Conservation (phyloP, 2,113 vertebrate species). For the Scomber japonicus region DNA sequence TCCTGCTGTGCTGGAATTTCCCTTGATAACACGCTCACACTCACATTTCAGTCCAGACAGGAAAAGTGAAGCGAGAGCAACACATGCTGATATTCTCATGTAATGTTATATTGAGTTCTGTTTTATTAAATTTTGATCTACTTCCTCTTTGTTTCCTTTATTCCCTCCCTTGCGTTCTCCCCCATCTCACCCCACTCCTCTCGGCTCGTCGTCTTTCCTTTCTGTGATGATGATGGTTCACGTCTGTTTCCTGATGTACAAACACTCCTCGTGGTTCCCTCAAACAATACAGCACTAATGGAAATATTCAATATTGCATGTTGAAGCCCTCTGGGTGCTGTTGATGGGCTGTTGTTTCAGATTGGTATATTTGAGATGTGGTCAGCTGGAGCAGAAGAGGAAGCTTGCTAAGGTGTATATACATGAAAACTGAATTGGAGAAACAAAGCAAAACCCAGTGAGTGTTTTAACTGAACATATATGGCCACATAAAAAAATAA, state of each 20-base stretch:
- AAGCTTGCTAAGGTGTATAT: slow-evolving; percentile 20
- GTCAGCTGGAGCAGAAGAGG: slow-evolving; percentile 39
- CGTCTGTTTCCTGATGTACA: slow-evolving; percentile 59
- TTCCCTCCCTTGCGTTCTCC: not conserved
- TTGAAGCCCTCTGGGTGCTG: slow-evolving; percentile 66
- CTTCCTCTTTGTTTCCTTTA: slow-evolving; percentile 35
- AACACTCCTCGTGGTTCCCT: slow-evolving; percentile 42
- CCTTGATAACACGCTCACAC: slow-evolving; percentile 11
- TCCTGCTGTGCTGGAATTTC: slow-evolving; percentile 41
- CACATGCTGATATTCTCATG: slow-evolving; percentile 38
- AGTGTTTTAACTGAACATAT: not conserved
- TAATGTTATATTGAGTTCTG: slow-evolving; percentile 38
- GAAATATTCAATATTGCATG: slow-evolving; percentile 78
- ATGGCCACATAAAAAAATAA: slow-evolving; percentile 6
- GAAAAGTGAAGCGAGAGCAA: slow-evolving; percentile 15
- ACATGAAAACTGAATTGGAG: slow-evolving; percentile 7
- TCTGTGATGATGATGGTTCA: slow-evolving; percentile 36
- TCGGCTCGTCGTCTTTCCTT: not conserved
- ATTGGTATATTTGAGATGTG: slow-evolving; percentile 48
- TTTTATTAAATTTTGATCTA: slow-evolving; percentile 53
- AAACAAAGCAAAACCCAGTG: not conserved
- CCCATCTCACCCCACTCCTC: not conserved
- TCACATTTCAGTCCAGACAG: slow-evolving; percentile 29
- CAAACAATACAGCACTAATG: slow-evolving; percentile 73
- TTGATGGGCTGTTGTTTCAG: slow-evolving; percentile 64